phyloP scores from a whole-genome alignment of 2,797 vertebrate species.

The Notamacropus eugenii region DNA sequence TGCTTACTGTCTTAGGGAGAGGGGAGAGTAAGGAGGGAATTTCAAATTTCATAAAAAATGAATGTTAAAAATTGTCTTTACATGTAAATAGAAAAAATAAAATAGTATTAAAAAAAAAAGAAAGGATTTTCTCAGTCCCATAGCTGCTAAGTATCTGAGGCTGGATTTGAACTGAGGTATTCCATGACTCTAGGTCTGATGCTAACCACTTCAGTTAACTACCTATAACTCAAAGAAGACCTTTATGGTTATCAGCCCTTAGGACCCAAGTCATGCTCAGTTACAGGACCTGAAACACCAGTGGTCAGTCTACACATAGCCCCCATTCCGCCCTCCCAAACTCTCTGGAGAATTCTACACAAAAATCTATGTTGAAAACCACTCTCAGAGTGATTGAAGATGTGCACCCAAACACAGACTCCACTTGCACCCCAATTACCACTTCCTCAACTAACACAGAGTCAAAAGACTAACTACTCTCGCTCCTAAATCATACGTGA shows the following conservation, averaged over 20 bases:
- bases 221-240: not conserved
- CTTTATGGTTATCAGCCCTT: not conserved
- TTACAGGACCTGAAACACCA: not conserved
- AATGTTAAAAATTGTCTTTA: not conserved
- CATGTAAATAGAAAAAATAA: not conserved
- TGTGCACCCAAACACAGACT: not conserved
- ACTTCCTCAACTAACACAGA: not conserved
- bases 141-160: not conserved
- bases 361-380: not conserved
- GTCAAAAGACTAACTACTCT: not conserved
- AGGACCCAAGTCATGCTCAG: not conserved
- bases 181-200: not conserved
- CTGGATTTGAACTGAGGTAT: not conserved
- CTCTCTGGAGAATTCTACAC: not conserved
- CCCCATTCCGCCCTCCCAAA: not conserved
- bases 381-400: not conserved
- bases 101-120: not conserved
- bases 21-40: not conserved
- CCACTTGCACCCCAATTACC: not conserved
- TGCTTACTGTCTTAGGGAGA: not conserved
- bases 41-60: not conserved
- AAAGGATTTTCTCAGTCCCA: not conserved
- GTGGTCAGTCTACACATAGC: not conserved
- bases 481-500: not conserved
- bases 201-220: not conserved